These are phyloP conservation scores for Patagioenas fasciata DNA, from an alignment of 2,113 vertebrate genomes.

Conservation along the genomic window DNA sequence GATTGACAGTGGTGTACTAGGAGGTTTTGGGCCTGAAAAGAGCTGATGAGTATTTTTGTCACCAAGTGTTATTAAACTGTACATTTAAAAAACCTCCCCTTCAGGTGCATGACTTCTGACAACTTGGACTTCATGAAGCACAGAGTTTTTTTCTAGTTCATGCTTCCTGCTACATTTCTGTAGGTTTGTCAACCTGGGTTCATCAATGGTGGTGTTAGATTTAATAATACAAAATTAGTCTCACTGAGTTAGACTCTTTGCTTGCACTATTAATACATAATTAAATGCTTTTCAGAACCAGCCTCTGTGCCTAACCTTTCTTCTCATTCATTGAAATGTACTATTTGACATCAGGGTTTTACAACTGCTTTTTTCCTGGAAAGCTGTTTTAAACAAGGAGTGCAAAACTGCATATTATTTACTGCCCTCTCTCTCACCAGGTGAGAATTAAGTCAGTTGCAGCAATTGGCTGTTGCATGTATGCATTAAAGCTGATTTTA, in stretches of 20 bases:
- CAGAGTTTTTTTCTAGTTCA: not conserved
- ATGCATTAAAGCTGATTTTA: not conserved
- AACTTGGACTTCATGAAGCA: not conserved
- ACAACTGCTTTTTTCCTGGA: not conserved
- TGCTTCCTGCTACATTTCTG: not conserved
- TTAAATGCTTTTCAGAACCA: not conserved
- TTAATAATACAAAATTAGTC: not conserved
- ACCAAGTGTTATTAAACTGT: not conserved
- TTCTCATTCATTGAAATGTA: not conserved
- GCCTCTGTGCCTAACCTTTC: not conserved
- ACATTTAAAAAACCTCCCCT: not conserved
- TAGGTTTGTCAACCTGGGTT: not conserved
- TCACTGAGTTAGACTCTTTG: not conserved
- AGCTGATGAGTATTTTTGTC: not conserved
- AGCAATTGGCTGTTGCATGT: not conserved
- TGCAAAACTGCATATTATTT: not conserved
- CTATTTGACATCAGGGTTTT: not conserved
- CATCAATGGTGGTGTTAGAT: not conserved
- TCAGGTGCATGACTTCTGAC: not conserved
- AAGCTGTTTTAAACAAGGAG: not conserved
- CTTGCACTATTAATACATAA: not conserved
- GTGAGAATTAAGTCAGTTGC: not conserved
- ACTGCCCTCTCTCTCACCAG: not conserved
- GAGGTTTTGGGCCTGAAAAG: not conserved
- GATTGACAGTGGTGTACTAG: not conserved